A percentile compares a stretch with the other conserved stretches of the same genome.
These are phyloP conservation scores for Erebia palarica DNA, from an alignment of 2,888 invertebrate species.

Conservation along the genomic window DNA sequence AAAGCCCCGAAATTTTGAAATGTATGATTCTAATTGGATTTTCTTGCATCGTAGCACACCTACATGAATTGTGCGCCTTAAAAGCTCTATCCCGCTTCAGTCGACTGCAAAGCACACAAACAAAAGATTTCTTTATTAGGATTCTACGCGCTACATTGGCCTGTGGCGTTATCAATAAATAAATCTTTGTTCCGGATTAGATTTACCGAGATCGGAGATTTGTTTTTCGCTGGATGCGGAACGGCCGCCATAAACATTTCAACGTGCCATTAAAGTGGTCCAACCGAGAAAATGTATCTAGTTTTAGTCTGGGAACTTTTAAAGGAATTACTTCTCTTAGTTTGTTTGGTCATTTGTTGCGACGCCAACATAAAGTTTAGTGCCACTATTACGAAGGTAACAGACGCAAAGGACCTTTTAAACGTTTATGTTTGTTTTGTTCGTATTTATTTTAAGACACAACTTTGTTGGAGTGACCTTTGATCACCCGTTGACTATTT, in stretches of 20 bases:
- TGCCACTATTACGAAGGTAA: conserved; percentile 19
- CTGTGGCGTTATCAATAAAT: conserved; percentile 31
- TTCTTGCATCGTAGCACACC: no score
- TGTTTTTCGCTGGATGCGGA: conserved; percentile 59
- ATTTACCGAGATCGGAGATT: conserved; percentile 52
- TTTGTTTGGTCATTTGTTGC: conserved; percentile 44
- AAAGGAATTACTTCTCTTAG: conserved; percentile 63
- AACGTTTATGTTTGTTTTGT: conserved; percentile 18
- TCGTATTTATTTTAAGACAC: conserved; percentile 15
- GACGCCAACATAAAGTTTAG: conserved; percentile 19
- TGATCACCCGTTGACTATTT: neutral
- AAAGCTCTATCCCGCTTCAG: no score
- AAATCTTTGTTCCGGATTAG: conserved; percentile 34
- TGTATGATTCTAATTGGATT: no score
- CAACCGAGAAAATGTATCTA: conserved; percentile 62
- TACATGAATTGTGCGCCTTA: no score
- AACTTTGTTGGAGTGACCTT: conserved; percentile 8
- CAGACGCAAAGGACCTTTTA: conserved; percentile 12
- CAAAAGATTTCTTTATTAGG: conserved; percentile 2
- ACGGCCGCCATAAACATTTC: conserved; percentile 72
- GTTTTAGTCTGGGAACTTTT: conserved; percentile 64
- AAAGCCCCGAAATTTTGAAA: no score
- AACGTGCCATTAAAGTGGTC: conserved; percentile 65
- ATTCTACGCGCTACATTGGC: neutral
- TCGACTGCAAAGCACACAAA: no score